Conservation (phyloP, 2,797 vertebrate species). For the Cryptoblepharus egeriae region DNA sequence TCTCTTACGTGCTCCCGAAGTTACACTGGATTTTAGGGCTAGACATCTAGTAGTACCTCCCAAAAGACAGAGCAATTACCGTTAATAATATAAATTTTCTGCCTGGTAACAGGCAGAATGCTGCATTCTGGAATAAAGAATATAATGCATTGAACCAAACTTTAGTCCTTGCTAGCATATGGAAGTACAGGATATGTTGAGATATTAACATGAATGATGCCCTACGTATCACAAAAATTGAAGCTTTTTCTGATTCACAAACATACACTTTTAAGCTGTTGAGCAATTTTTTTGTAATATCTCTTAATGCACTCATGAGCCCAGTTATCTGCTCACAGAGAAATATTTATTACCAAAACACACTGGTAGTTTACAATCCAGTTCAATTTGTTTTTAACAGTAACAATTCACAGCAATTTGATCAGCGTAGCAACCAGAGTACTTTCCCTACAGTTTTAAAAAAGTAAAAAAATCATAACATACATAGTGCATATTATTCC, state of each 20-base stretch:
- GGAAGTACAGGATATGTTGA: not conserved
- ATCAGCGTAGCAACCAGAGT: conserved; percentile 24
- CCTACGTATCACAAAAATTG: conserved; percentile 13
- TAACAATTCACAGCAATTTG: conserved; percentile 31
- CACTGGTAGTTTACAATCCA: conserved; percentile 29
- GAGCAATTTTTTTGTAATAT: conserved; percentile 46
- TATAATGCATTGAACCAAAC: not conserved
- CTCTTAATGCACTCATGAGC: conserved; percentile 40
- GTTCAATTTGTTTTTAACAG: conserved; percentile 24
- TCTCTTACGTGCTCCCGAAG: no score
- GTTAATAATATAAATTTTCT: not conserved
- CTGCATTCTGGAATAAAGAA: not conserved
- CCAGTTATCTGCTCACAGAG: conserved; percentile 23
- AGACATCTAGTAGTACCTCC: not conserved
- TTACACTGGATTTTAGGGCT: no score
- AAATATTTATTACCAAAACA: conserved; percentile 37
- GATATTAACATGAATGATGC: conserved; percentile 30
- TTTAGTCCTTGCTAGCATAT: not conserved
- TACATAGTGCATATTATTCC: accelerated
- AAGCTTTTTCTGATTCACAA: conserved; percentile 39
- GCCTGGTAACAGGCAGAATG: not conserved
- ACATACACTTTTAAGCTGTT: conserved; percentile 46
- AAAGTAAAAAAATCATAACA: not conserved
- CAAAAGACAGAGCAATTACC: not conserved
- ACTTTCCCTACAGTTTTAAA: not conserved